Base-by-base conservation (phyloP, 2,797 vertebrate species). In the Calcarius lapponicus region DNA sequence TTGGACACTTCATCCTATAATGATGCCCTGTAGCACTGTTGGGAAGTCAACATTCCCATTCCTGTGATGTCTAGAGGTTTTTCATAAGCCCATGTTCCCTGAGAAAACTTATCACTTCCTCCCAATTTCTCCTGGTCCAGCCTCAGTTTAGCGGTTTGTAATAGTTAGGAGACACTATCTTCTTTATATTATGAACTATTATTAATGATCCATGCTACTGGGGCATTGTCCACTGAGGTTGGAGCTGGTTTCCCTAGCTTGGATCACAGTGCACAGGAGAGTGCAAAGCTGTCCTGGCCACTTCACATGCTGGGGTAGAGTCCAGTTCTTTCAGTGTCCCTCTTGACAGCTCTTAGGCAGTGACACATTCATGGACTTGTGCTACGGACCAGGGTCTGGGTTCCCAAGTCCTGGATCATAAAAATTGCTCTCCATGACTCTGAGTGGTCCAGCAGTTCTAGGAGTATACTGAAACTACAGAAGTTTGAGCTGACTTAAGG, bases 281-380 rank as follows among this genome's bases (percentile, higher is more conserved):
- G 7, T 6, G n/a, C 3, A 62, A 58, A 62, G 40, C 47, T 67
- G 40, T 48, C 47, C 13, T 48, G 51, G 18, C 24, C 29, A 10
- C 15, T 58, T 57, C 3, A 3, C 1, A 0, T 53, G 28, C 57
- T 67, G 34, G 28, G 9, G 4, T 28, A 9, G 26, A 13, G 24
- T 45, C 24, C 15, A 21, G 10, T 31, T 66, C 57, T 81, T 28
- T 19, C 61, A 22, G 17, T 21, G 53, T 66, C 47, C 19, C 21
- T 78, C 6, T n/a, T 4, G 3, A 34, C 36, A 40, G 19, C 20
- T n/a, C 16, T 61, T 17, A 25, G 65, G 28, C 48, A 51, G n/a
- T 26, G 56, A 36, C 8, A 10, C 0, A 0, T 32, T 64, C 36
- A 11, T 24, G 17, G 11, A 20, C 9, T 66, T 76, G 45, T 54